Conservation (phyloP, 2,113 vertebrate species). For the Phodopus roborovskii region DNA sequence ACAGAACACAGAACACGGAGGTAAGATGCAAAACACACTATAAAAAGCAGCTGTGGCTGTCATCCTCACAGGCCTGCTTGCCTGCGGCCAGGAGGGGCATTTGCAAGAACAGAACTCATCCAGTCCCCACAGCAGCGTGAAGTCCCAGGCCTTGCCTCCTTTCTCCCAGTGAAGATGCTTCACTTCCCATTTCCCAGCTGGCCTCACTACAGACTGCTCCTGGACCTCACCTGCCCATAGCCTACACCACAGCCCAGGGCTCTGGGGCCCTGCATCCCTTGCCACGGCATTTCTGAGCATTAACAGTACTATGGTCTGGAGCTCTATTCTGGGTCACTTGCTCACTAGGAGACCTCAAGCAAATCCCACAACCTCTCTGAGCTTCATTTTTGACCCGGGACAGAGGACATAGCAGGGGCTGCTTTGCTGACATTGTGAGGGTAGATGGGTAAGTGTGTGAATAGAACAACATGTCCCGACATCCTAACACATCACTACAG, state of each 20-base stretch:
- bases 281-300: not conserved
- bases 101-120: not conserved
- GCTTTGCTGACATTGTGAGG: rapidly evolving
- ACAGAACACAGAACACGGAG: not conserved
- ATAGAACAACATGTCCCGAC: not conserved
- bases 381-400: not conserved
- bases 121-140: rapidly evolving
- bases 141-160: not conserved
- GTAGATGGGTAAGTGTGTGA: rapidly evolving
- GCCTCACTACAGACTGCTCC: not conserved
- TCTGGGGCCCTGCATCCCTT: rapidly evolving
- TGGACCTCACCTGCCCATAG: not conserved
- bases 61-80: no score
- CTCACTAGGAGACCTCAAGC: not conserved
- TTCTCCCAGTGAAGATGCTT: not conserved
- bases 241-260: not conserved
- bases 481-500: not conserved
- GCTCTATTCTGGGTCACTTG: not conserved
- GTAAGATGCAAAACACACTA: not conserved
- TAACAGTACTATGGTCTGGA: not conserved
- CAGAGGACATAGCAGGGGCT: not conserved
- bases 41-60: not conserved
- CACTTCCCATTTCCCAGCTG: not conserved
- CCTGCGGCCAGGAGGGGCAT: rapidly evolving
- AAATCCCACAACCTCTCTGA: slow-evolving; percentile 15